These are phyloP conservation scores for Diogma glabrata DNA, from an alignment of 2,888 invertebrate genomes.

Conservation along the genomic window DNA sequence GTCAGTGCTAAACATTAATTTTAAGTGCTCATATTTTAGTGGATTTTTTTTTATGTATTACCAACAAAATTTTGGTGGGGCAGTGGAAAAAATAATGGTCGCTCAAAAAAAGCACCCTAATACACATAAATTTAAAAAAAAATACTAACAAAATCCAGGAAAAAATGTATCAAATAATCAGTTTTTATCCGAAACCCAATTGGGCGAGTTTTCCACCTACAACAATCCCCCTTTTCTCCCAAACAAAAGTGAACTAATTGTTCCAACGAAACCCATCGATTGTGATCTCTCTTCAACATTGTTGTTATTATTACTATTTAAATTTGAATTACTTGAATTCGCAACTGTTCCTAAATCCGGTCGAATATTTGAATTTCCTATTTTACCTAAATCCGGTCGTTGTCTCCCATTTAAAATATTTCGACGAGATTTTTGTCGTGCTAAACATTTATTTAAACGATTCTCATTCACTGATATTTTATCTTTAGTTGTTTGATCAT, in stretches of 20 bases:
- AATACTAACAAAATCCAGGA: too few species aligned
- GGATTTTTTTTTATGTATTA: too few species aligned
- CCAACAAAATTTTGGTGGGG: too few species aligned
- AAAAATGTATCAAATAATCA: too few species aligned
- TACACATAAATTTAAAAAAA: too few species aligned
- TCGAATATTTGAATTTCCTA: constrained; percentile 35
- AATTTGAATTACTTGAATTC: constrained; percentile 14
- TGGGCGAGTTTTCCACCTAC: constrained; percentile 30
- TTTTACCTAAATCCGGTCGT: constrained; percentile 48
- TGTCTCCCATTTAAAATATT: constrained; percentile 39
- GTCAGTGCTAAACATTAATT: too few species aligned
- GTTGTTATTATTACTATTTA: constrained; percentile 2
- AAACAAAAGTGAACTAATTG: constrained; percentile 67
- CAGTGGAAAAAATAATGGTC: too few species aligned
- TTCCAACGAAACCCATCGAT: constrained; percentile 48
- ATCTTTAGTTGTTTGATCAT: constrained; percentile 24
- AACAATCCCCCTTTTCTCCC: constrained; percentile 77
- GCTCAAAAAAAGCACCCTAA: too few species aligned
- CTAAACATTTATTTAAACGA: constrained; percentile 39
- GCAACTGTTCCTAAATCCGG: constrained; percentile 29
- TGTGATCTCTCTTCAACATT: constrained; percentile 11
- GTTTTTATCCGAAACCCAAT: too few species aligned
- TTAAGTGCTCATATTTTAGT: too few species aligned
- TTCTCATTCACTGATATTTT: constrained; percentile 29
- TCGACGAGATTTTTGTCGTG: constrained; percentile 40